Conservation (phyloP, 2,888 invertebrate species). For the Melikaiella ostensackeni region DNA sequence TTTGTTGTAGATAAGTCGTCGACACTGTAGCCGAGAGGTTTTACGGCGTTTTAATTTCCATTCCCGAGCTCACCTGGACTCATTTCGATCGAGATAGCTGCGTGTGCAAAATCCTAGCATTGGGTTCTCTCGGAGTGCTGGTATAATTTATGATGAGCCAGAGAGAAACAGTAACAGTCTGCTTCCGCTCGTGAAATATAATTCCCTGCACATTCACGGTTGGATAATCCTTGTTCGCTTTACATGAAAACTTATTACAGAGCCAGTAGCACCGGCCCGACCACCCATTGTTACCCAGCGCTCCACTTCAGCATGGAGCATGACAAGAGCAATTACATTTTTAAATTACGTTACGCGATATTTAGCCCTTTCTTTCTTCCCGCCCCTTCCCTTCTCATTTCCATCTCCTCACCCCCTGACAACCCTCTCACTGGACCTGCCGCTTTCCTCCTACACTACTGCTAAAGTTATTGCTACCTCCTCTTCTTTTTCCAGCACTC, state of each 20-base stretch:
- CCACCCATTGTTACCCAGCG: conserved; percentile 55
- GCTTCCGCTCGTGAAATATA: conserved; percentile 76
- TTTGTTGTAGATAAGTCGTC: conserved; percentile 26
- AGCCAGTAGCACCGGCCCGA: conserved; percentile 62
- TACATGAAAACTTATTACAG: conserved; percentile 76
- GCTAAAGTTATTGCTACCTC: conserved; percentile 15
- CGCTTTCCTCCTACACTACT: conserved; percentile 37
- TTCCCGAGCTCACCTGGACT: conserved; percentile 31
- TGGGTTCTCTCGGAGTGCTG: conserved; percentile 57
- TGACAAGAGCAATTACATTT: conserved; percentile 76
- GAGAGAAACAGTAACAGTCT: conserved; percentile 70
- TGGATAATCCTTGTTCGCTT: conserved; percentile 75
- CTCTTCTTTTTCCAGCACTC: neutral
- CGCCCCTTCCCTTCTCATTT: conserved; percentile 12
- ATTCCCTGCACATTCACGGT: conserved; percentile 76
- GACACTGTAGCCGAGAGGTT: conserved; percentile 4
- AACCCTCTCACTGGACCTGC: conserved; percentile 31
- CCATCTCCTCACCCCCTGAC: conserved; percentile 23
- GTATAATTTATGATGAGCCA: conserved; percentile 68
- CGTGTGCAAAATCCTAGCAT: conserved; percentile 65
- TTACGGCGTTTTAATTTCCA: conserved; percentile 28
- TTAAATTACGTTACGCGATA: conserved; percentile 76
- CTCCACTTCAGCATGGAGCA: conserved; percentile 66
- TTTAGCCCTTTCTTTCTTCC: conserved; percentile 67
- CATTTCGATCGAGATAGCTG: conserved; percentile 42